Evolutionary conservation across 92 coral and sea anemone genomes (phyloP), one percentile per base, ranked within the genome.

Genomic region (Porites rus): DNA sequence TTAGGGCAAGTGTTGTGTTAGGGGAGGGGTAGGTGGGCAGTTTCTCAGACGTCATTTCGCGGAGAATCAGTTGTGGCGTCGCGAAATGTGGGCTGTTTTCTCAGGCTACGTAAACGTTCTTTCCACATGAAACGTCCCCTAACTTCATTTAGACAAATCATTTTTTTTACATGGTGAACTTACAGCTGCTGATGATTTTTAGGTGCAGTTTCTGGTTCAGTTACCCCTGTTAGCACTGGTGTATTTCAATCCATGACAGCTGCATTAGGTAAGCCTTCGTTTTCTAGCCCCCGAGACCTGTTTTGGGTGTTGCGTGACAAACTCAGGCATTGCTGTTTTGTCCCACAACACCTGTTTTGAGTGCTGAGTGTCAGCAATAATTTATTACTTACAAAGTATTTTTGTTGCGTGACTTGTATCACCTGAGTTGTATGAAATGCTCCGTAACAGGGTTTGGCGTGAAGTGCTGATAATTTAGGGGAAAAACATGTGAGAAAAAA

Each of bases 131-230:
- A 38, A 38, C 43, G 0, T 28, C 79, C 56, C 79, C 77, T 18
- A 75, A 75, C 65, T 6, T 21, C 2, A 52, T 6, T 51, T 56
- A 8, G 4, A 20, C 6, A 19, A 22, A 19, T 31, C 25, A n/a
- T 59, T 14, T 75, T 13, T 21, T 22, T 56, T 79, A 16, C 38
- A 12, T 63, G 14, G 75, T 75, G 62, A 53, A 59, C 31, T 62
- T 20, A 22, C 43, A 21, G 54, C 17, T 86, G 58, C 8, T 22
- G n/a, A 19, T 51, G 16, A 8, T 51, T 22, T 77, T 58, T 38
- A 65, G 82, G 82, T 70, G 66, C 72, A 51, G 70, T 65, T 21
- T 83, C 87, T n/a, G 87, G 87, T 83, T 73, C 87, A 12, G 65
- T 64, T 22, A 7, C 72, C 2, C 79, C 87, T 3, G 80, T 83